phyloP scores from a whole-genome alignment of 2,888 invertebrate species.

The Trilocha varians region DNA sequence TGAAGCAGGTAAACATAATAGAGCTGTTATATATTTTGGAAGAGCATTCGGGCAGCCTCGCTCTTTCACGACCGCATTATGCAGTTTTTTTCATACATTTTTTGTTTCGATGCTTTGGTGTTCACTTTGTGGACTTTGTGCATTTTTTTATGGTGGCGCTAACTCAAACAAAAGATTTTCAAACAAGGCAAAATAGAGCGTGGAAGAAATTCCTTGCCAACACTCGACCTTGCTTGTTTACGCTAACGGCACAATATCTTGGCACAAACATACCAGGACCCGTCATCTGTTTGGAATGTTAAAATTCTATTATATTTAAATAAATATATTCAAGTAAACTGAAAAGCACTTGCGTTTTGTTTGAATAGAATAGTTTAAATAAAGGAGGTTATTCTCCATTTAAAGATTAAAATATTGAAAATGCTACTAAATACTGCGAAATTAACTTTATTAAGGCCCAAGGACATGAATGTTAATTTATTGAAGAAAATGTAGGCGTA shows the following conservation, averaged over 20 bases:
- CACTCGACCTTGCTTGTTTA: constrained; percentile 3
- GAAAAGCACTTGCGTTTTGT: neutral
- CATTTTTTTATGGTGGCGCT: constrained; percentile 65
- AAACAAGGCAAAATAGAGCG: constrained; percentile 40
- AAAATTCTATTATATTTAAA: neutral
- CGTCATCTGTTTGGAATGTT: neutral
- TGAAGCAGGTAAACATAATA: constrained; percentile 71
- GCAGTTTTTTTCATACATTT: constrained; percentile 57
- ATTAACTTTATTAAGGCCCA: no score
- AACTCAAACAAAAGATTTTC: constrained; percentile 49
- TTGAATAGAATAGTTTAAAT: neutral
- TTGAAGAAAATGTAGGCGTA: no score
- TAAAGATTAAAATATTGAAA: neutral
- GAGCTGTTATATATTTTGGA: constrained; percentile 72
- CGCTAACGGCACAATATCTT: constrained; percentile 10
- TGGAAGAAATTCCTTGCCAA: neutral
- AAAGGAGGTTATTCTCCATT: neutral
- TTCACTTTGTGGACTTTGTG: constrained; percentile 62
- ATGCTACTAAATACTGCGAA: no score
- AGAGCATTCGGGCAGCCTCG: constrained; percentile 53
- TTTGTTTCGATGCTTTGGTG: constrained; percentile 63
- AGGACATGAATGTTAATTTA: no score
- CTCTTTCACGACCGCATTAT: constrained; percentile 57
- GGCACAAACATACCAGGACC: constrained; percentile 4
- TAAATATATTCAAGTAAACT: neutral